These are phyloP conservation scores for Actinia tenebrosa DNA, from an alignment of 64 coral and sea anemone genomes.

Conservation along the genomic window DNA sequence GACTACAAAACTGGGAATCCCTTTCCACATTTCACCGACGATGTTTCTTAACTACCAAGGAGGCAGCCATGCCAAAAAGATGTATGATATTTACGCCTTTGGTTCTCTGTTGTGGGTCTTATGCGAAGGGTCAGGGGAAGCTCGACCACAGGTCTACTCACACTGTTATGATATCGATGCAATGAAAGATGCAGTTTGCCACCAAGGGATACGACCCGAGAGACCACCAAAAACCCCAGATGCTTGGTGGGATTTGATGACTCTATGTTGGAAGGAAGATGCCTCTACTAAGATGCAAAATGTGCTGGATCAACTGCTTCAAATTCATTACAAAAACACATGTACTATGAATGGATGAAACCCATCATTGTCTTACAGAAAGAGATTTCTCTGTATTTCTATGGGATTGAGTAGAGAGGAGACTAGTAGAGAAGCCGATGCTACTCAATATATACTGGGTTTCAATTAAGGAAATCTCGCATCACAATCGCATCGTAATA, in stretches of 20 bases:
- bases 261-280: conserved; percentile 15
- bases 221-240: conserved; percentile 15
- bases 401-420: too few species aligned
- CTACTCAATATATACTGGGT: too few species aligned
- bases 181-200: conserved; percentile 22
- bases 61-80: not conserved
- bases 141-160: conserved; percentile 20
- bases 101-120: conserved; percentile 52
- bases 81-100: conserved; percentile 56
- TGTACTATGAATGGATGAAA: too few species aligned
- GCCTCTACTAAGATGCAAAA: not conserved
- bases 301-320: not conserved
- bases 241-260: conserved; percentile 57
- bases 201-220: conserved; percentile 3
- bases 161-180: conserved; percentile 17
- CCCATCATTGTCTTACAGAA: too few species aligned
- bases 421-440: too few species aligned
- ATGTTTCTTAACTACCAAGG: conserved; percentile 24
- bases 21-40: conserved; percentile 57
- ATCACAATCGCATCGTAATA: too few species aligned
- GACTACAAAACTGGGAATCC: conserved; percentile 25
- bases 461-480: too few species aligned
- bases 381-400: too few species aligned
- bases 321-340: not conserved
- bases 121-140: conserved; percentile 28